These are phyloP conservation scores for Pseudomyrmex cubaensis DNA, from an alignment of 1,140 invertebrate genomes.

Conservation along the genomic window DNA sequence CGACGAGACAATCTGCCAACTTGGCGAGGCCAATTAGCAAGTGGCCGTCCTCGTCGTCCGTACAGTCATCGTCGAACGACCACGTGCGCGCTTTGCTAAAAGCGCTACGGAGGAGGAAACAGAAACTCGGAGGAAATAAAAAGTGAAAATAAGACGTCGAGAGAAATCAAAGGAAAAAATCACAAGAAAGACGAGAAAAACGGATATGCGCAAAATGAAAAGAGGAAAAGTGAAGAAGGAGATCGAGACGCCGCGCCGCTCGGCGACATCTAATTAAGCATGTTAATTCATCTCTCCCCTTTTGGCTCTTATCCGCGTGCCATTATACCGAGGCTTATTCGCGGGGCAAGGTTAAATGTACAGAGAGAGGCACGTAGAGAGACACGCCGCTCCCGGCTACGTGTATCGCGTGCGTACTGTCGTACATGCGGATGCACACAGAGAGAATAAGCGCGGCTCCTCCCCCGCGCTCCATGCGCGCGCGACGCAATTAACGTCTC, in stretches of 20 bases:
- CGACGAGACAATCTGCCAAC: slow-evolving; percentile 23
- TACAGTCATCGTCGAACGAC: not conserved
- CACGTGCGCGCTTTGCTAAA: not conserved
- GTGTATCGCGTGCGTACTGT: slow-evolving; percentile 14
- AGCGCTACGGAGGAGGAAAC: not conserved
- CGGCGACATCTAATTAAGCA: slow-evolving; percentile 56
- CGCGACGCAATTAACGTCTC: slow-evolving; percentile 76
- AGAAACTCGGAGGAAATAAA: not conserved
- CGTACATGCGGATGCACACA: not conserved
- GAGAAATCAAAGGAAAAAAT: not conserved
- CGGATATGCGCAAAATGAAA: not conserved
- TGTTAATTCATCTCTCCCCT: slow-evolving; percentile 48
- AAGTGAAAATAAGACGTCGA: not conserved
- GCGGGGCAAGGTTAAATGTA: slow-evolving; percentile 62
- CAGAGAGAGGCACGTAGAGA: slow-evolving; percentile 33
- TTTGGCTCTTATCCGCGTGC: slow-evolving; percentile 37
- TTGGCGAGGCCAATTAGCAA: slow-evolving; percentile 44
- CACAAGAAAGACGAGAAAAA: not conserved
- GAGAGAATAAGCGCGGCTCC: slow-evolving; percentile 41
- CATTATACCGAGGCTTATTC: slow-evolving; percentile 29
- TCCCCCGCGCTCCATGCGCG: slow-evolving; percentile 31
- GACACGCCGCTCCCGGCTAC: slow-evolving; percentile 43
- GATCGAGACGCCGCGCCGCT: not conserved
- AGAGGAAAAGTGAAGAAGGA: not conserved
- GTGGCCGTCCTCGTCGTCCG: not conserved